These are phyloP conservation scores for Betta splendens DNA, from an alignment of 2,797 vertebrate genomes.

Conservation along the genomic window DNA sequence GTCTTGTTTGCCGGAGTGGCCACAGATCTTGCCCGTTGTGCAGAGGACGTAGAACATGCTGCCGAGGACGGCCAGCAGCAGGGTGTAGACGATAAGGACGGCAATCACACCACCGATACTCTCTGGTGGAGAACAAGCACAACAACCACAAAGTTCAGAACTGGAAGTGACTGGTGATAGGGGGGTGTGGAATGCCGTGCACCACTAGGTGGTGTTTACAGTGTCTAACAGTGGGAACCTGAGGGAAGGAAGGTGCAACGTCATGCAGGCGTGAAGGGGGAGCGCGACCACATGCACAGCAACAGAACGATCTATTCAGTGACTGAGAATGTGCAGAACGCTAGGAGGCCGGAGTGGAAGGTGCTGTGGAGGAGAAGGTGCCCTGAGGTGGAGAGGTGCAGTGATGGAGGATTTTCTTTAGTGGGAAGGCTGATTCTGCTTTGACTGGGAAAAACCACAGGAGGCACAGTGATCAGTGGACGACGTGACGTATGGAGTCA, in stretches of 20 bases:
- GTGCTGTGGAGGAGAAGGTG: conserved; percentile 32
- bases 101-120: conserved; percentile 91
- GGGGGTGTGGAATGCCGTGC: too few species aligned
- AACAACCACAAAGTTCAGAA: conserved; percentile 30
- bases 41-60: conserved; percentile 94
- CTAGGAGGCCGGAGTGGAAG: conserved; percentile 20
- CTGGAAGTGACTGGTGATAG: too few species aligned
- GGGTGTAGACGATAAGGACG: conserved; percentile 90
- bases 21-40: conserved; percentile 96
- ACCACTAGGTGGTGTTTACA: conserved; percentile 34
- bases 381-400: too few species aligned
- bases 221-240: conserved; percentile 28
- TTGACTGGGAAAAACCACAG: conserved; percentile 70
- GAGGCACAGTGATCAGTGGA: conserved; percentile 53
- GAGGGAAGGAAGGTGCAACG: conserved; percentile 25
- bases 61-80: conserved; percentile 91
- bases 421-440: conserved; percentile 32
- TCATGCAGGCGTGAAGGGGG: conserved; percentile 22
- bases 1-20: conserved; percentile 92
- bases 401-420: conserved; percentile 47
- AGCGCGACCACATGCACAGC: conserved; percentile 56
- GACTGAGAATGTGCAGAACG: conserved; percentile 14
- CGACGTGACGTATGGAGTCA: conserved; percentile 16
- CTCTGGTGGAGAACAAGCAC: conserved; percentile 65
- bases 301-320: conserved; percentile 26